A percentile compares a stretch with the other conserved stretches of the same genome.
Evolutionary conservation across 2,113 vertebrate species (phyloP).

Genomic region (Rattus norvegicus): DNA sequence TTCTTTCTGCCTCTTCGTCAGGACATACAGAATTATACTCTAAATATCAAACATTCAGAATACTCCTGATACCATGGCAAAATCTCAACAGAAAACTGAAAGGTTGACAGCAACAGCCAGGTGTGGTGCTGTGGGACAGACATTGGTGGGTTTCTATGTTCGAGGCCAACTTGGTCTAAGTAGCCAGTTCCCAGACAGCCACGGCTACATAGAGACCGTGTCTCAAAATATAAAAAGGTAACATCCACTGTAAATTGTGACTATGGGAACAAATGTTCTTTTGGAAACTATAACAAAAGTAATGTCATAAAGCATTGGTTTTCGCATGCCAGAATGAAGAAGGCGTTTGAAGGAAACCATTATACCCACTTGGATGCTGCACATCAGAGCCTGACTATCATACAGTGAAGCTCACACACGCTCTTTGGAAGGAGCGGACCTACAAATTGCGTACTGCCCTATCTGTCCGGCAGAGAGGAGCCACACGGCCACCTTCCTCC

Average conservation of each 20-base stretch:
- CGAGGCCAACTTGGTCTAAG: background rate
- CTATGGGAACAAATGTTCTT: background rate
- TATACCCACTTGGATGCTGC: background rate
- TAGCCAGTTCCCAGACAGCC: background rate
- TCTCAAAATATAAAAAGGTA: background rate
- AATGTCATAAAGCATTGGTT: background rate
- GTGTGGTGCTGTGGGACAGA: background rate
- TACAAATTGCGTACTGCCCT: background rate
- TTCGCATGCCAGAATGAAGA: background rate
- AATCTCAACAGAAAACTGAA: slow-evolving; percentile 45
- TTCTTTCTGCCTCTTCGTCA: no score
- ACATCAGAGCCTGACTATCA: background rate
- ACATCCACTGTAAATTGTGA: background rate
- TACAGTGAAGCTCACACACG: background rate
- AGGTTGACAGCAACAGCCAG: background rate
- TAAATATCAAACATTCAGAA: slow-evolving; percentile 25
- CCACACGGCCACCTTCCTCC: background rate
- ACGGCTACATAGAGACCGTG: background rate
- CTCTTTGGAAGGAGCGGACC: background rate
- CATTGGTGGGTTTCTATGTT: background rate
- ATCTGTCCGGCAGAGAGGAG: background rate
- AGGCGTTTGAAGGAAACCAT: slow-evolving; percentile 40
- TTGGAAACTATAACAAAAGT: background rate
- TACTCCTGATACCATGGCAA: background rate
- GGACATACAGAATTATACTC: slow-evolving; percentile 12